A percentile compares a stretch with the other conserved stretches of the same genome.
Conservation (phyloP, 2,888 invertebrate species). For the Orgyia antiqua region DNA sequence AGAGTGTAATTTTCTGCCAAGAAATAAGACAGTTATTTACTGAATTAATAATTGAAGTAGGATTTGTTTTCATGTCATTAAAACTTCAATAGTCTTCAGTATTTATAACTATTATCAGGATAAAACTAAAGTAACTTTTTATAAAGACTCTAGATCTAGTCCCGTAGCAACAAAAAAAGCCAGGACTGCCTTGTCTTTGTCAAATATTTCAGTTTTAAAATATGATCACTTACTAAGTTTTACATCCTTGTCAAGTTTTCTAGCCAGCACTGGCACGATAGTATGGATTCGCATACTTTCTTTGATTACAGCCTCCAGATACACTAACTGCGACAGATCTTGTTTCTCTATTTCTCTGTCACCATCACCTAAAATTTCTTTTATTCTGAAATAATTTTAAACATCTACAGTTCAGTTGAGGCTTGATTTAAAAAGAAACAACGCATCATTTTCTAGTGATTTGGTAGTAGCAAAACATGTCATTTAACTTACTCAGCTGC, state of each 20-base stretch:
- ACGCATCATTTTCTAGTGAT: too few species aligned
- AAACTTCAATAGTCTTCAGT: too few species aligned
- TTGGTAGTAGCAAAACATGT: too few species aligned
- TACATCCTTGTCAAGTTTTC: conserved; percentile 44
- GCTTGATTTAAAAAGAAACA: too few species aligned
- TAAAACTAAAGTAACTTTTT: too few species aligned
- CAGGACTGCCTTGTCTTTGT: too few species aligned
- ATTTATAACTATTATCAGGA: too few species aligned
- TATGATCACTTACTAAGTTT: conserved; percentile 42
- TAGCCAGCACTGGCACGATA: conserved; percentile 45
- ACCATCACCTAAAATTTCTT: conserved; percentile 40
- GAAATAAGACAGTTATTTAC: not conserved
- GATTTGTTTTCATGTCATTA: not conserved
- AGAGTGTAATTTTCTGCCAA: conserved; percentile 41
- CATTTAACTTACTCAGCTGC: conserved; percentile 44
- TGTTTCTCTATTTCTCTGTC: conserved; percentile 48
- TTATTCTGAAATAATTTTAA: conserved; percentile 36
- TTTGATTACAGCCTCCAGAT: conserved; percentile 53
- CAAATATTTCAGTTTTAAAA: too few species aligned
- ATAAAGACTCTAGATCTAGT: too few species aligned
- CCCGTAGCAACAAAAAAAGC: too few species aligned
- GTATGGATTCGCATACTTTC: conserved; percentile 52
- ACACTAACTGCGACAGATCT: conserved; percentile 45
- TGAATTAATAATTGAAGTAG: too few species aligned
- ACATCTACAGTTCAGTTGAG: too few species aligned